Percentiles rank a stretch among this genome's conserved stretches.
phyloP scores from a whole-genome alignment of 2,888 invertebrate genomes.

The Gortyna flavago region DNA sequence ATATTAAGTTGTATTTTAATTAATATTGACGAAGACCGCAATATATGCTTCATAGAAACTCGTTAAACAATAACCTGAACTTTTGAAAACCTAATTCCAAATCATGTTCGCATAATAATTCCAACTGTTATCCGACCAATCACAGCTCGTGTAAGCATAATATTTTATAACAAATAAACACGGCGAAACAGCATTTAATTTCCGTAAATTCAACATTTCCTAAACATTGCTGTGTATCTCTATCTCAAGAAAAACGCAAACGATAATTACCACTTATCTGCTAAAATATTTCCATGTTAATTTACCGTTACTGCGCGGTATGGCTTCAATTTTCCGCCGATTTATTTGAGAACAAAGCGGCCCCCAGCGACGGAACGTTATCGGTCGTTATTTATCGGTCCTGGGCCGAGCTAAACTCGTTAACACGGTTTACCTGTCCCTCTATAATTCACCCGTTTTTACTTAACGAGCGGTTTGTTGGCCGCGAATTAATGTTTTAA shows the following conservation, averaged over 20 bases:
- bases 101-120: constrained; percentile 11
- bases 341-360: constrained; percentile 76
- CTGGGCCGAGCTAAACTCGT: constrained; percentile 75
- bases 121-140: constrained; percentile 5
- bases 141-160: constrained; percentile 10
- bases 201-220: constrained; percentile 31
- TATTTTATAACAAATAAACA: constrained; percentile 30
- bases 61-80: neutral
- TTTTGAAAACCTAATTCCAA: neutral
- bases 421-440: constrained; percentile 82
- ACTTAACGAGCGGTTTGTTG: constrained; percentile 80
- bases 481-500: constrained; percentile 77
- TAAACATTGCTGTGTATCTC: constrained; percentile 37
- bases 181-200: constrained; percentile 36
- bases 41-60: neutral
- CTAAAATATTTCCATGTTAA: constrained; percentile 68
- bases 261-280: constrained; percentile 63
- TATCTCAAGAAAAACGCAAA: constrained; percentile 60
- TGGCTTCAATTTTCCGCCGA: constrained; percentile 76
- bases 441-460: constrained; percentile 80
- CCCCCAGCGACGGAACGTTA: constrained; percentile 72
- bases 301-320: constrained; percentile 61
- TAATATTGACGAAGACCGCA: neutral
- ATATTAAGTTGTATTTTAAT: neutral
- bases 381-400: constrained; percentile 80